Percentiles rank a stretch among this genome's conserved stretches.
phyloP scores from a whole-genome alignment of 2,113 vertebrate species.

The Helogale parvula region DNA sequence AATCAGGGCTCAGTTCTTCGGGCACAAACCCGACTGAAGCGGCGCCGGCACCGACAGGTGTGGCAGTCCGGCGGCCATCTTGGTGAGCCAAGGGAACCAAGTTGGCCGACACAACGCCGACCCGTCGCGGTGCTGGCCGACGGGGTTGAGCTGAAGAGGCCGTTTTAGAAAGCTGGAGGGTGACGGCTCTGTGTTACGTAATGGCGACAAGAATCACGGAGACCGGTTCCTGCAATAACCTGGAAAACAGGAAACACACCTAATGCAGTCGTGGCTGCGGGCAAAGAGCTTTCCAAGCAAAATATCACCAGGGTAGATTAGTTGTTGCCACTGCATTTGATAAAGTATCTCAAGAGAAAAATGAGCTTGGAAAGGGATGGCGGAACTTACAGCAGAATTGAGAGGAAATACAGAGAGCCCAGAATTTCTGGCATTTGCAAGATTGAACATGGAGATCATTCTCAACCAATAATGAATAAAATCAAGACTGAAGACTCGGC shows the following conservation, averaged over 20 bases:
- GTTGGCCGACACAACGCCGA: too few species aligned
- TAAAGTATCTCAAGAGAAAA: background rate
- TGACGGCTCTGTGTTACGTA: background rate
- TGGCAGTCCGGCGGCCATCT: too few species aligned
- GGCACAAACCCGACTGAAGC: too few species aligned
- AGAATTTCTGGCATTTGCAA: background rate
- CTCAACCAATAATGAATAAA: background rate
- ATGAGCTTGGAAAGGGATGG: background rate
- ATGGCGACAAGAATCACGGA: background rate
- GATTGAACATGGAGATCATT: background rate
- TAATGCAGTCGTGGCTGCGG: background rate
- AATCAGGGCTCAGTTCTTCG: too few species aligned
- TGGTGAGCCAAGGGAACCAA: too few species aligned
- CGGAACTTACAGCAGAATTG: background rate
- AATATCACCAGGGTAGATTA: background rate
- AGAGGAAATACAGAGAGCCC: background rate
- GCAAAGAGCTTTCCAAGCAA: conserved; percentile 40
- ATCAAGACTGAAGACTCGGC: background rate
- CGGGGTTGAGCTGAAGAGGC: background rate
- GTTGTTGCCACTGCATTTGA: background rate
- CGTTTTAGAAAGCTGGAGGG: background rate
- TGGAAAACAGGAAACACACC: conserved; percentile 46
- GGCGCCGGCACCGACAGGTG: too few species aligned
- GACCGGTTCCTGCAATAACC: background rate
- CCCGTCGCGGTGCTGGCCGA: background rate